phyloP scores from a whole-genome alignment of 92 coral and sea anemone genomes.

The Meandrina meandrites region DNA sequence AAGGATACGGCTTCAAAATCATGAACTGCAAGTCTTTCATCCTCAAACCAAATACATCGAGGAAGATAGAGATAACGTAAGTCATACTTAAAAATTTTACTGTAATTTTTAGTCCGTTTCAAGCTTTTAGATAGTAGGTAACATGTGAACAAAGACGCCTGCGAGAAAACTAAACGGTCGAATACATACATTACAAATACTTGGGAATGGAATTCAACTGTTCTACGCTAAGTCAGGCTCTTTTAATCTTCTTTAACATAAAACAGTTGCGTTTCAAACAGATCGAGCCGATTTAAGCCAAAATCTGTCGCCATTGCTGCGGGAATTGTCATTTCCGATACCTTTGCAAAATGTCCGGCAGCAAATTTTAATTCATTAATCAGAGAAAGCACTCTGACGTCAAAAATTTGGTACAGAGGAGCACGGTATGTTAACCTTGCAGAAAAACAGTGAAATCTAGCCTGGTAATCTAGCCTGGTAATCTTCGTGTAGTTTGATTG shows the following conservation, averaged over 20 bases:
- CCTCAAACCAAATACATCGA: constrained; percentile 90
- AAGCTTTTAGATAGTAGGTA: neutral
- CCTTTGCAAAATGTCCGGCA: neutral
- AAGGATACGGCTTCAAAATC: constrained; percentile 97
- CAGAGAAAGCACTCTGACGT: neutral
- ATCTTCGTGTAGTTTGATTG: no score
- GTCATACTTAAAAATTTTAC: constrained; percentile 16
- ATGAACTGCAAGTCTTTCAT: constrained; percentile 93
- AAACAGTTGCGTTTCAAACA: no score
- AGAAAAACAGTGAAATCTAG: no score
- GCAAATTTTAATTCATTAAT: no score
- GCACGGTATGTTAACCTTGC: neutral
- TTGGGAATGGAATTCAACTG: neutral
- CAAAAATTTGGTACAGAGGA: neutral
- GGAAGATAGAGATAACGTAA: constrained; percentile 95
- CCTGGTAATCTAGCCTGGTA: no score
- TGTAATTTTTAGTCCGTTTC: neutral
- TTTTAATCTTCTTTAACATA: neutral
- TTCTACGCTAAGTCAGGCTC: neutral
- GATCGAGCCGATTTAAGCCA: neutral
- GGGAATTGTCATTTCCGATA: neutral
- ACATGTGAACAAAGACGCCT: neutral
- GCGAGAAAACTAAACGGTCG: neutral
- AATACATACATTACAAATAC: no score
- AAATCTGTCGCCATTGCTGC: neutral